These are phyloP conservation scores for Xiphorhynchus erythropygius DNA, from an alignment of 2,797 vertebrate genomes.

Conservation along the genomic window DNA sequence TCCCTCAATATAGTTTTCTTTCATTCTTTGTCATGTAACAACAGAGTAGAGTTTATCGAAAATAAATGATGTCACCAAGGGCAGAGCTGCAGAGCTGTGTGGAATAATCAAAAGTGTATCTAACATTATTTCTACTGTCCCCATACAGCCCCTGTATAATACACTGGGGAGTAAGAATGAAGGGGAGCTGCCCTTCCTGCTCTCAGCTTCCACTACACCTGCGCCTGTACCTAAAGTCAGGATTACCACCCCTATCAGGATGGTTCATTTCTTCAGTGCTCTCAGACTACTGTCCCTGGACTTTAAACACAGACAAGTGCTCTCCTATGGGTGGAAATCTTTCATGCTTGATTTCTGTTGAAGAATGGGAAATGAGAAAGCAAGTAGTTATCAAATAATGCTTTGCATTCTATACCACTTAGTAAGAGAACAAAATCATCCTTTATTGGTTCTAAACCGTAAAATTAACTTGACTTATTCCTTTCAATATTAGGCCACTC, in stretches of 20 bases:
- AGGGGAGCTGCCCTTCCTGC: not conserved
- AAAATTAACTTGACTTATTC: not conserved
- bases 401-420: not conserved
- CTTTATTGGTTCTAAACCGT: not conserved
- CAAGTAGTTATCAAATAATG: not conserved
- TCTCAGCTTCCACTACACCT: not conserved
- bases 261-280: not conserved
- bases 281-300: not conserved
- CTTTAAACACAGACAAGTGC: not conserved
- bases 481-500: not conserved
- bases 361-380: not conserved
- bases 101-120: not conserved
- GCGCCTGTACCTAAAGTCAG: not conserved
- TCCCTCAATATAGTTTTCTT: not conserved
- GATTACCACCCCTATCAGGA: not conserved
- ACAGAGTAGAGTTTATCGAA: not conserved
- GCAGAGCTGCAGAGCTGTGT: not conserved
- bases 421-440: not conserved
- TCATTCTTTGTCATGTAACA: not conserved
- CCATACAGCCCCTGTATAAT: accelerated
- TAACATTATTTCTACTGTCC: not conserved
- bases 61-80: not conserved
- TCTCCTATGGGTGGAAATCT: not conserved
- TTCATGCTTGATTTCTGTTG: not conserved
- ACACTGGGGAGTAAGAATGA: not conserved